Percentiles rank a stretch among this genome's conserved stretches.
Conservation (phyloP, 2,888 invertebrate species). For the Xanthia icteritia region DNA sequence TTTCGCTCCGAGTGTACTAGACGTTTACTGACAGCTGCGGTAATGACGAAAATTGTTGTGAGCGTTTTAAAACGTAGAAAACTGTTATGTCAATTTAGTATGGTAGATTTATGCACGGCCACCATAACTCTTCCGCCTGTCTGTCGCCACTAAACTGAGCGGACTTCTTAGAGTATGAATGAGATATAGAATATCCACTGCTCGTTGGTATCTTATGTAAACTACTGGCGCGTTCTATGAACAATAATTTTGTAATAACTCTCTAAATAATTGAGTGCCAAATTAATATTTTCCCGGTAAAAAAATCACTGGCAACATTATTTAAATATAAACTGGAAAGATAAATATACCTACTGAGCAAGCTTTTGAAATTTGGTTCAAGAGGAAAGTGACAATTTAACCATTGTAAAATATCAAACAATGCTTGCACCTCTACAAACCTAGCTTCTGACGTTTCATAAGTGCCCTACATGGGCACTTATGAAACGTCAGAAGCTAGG, state of each 20-base stretch:
- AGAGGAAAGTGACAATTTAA: background rate
- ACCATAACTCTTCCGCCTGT: constrained; percentile 54
- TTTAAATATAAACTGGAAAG: background rate
- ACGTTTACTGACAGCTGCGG: constrained; percentile 22
- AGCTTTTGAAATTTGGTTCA: background rate
- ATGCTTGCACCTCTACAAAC: background rate
- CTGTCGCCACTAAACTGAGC: constrained; percentile 56
- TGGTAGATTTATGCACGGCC: constrained; percentile 53
- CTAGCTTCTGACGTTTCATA: too few relatives aligned
- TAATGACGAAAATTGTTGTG: constrained; percentile 36
- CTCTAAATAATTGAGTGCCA: background rate
- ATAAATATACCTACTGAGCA: background rate
- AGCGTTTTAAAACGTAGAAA: constrained; percentile 45
- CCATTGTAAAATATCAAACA: background rate
- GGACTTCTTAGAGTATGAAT: constrained; percentile 37
- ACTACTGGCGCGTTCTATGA: background rate
- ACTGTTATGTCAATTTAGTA: constrained; percentile 51
- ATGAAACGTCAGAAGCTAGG: too few relatives aligned
- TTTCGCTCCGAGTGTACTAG: constrained; percentile 31
- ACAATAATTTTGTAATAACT: background rate
- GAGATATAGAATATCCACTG: constrained; percentile 6
- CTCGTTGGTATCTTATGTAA: background rate
- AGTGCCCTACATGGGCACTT: too few relatives aligned
- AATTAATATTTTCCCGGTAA: background rate
- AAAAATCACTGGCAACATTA: too few relatives aligned